phyloP scores from a whole-genome alignment of 1,140 invertebrate species.

The Macrobrachium rosenbergii region DNA sequence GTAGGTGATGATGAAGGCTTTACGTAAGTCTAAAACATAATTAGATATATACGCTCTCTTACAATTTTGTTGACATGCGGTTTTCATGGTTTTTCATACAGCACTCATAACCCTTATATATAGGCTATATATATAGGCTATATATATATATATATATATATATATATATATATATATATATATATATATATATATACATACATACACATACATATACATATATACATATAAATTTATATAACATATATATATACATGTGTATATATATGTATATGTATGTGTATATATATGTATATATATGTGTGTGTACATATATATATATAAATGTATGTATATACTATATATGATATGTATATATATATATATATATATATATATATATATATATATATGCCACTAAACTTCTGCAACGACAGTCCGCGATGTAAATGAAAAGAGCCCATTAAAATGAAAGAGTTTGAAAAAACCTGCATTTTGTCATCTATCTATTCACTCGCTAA shows the following conservation, averaged over 20 bases:
- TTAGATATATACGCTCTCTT: no score
- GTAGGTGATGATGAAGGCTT: background rate
- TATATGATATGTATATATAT: background rate
- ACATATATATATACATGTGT: background rate
- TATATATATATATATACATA: slow-evolving; percentile 10
- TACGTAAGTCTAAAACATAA: background rate
- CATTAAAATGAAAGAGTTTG: no score
- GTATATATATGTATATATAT: background rate
- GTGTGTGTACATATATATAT: background rate
- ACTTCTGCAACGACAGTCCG: no score
- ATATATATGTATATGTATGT: background rate
- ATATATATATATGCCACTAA: background rate
- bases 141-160: no score
- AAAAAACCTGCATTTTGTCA: no score
- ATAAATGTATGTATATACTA: no score
- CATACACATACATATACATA: background rate
- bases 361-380: background rate
- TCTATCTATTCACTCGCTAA: no score
- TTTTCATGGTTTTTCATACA: no score
- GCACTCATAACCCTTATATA: background rate
- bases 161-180: background rate
- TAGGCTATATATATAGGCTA: background rate
- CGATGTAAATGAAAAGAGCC: no score
- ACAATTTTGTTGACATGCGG: no score
- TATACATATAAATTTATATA: background rate